Base-by-base conservation (phyloP, 2,888 invertebrate genomes). In the Zaprionus obscuricornis region DNA sequence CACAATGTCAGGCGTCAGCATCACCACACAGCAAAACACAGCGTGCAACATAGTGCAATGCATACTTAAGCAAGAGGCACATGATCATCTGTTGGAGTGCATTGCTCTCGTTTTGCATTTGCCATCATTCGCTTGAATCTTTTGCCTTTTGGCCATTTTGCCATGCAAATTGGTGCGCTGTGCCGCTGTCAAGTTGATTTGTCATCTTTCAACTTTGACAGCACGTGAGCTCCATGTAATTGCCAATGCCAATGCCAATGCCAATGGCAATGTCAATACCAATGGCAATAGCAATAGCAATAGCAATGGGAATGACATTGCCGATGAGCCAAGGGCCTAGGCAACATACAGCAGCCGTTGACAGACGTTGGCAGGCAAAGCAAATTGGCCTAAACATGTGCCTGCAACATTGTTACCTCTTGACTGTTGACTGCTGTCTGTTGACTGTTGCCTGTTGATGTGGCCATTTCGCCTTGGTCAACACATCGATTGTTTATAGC, bases 171-270 rank as follows among this genome's bases (percentile, higher is more conserved):
- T 78, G 78, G 79, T 62, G 54, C 71, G 50, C 72, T 69, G 68
- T 68, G 55, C 60, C 22, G 60, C 78, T 78, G 78, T 78, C 78
- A 78, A 85, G 78, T 78, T 78, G 85, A 78, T 78, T 78, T 78
- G 78, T 78, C 78, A 78, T 78, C 78, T 78, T 78, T 78, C 85
- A 78, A 85, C 78, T 85, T 85, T 78, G 85, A 78, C 78, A 78
- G 78, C 78, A 82, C 78, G 78, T 78, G 78, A 78, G 85, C 56
- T 71, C 78, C 78, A 82, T 78, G 85, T 85, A 85, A 85, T 85
- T 85, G 85, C 82, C 84, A 65, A 58, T 58, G 62, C 36, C 57
- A 50, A 50, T 33, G 36, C 36, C 49, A 54, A 39, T 40, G 40
- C 37, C 55, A 39, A 26, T 54, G 58, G 18, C 50, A 56, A 16